Base-by-base conservation (phyloP, 2,113 vertebrate species). In the Triplophysa dalaica region DNA sequence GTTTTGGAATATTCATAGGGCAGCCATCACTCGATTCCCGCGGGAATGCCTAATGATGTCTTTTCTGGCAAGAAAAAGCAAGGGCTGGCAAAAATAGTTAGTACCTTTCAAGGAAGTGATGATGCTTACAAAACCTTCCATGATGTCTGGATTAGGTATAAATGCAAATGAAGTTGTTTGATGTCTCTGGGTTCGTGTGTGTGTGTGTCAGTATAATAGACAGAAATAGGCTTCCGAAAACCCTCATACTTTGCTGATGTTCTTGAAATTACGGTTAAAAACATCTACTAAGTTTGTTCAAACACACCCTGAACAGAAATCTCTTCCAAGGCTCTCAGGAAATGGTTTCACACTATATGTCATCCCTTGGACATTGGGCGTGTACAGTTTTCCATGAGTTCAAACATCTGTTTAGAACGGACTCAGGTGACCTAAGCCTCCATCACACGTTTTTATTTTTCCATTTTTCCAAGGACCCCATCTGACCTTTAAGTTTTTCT, bases 261-360 rank as follows among this genome's bases (percentile, higher is more conserved):
- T 26, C 76, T 81, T 52, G 11, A 68, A 54, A 63, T 24, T 76
- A 75, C 73, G 62, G 10, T 62, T 43, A 75, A 19, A 75, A 78
- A 70, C 29, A 54, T 41, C 8, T 75, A 41, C 62, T 16, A 24
- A 41, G 70, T 74, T 82, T 67, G 56, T 73, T 85, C 29, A 87
- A 85, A 88, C 88, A 86, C 86, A 68, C 84, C 86, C 82, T 21
- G 64, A 69, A 64, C 63, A 80, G 50, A 66, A 21, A 22, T 17
- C 76, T 54, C n/a, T 52, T 48, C 74, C 78, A 62, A 75, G 16
- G 73, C 62, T 78, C 75, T 52, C 73, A 84, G 70, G 84, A 82
- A 62, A 80, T 67, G 80, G 60, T 12, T 9, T 29, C 8, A 10
- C 22, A 12, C 24, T 68, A 45, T 64, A 68, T 33, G 19, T 67